Evolutionary conservation across 1,140 invertebrate species (phyloP), one percentile per base, ranked within the genome.

Genomic region (Asbolus verrucosus): DNA sequence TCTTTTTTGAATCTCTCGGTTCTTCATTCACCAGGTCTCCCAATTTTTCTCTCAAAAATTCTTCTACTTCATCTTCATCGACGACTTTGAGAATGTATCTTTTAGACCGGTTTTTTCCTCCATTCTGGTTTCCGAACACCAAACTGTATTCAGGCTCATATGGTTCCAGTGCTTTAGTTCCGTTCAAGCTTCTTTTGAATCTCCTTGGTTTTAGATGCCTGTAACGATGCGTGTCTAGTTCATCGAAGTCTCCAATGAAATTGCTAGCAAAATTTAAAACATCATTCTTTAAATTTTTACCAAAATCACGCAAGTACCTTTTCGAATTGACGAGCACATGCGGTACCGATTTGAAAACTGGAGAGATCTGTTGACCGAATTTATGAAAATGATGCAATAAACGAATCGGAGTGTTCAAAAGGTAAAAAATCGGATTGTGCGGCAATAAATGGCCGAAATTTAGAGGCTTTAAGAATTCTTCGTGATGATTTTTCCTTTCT

Each of bases 11-110:
- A 21, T 27, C 21, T 24, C 27, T 24, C 24, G 9, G 46, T 65
- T 15, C 31, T 70, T 38, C n/a, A n/a, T n/a, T 69, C n/a, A 76
- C 68, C 31, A 13, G 75, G 21, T 24, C 70, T 69, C 9, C 71
- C 43, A 6, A 67, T 24, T 67, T 67, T 3, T 67, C 65, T 9
- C 50, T 21, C 9, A 67, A 15, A 14, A 67, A 67, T 4, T 54
- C 43, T 2, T 67, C 38, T 24, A 67, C 41, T 38, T 67, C 65
- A n/a, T 67, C 50, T 15, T 67, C 65, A 16, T 67, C 65, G 8
- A 67, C 65, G 0, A 59, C 41, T 39, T 67, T 67, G 3, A 67
- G 16, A 16, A 67, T 54, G 15, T 54, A 67, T 19, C 65, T 21
- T 16, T 21, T 60, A 15, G 18, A 30, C 11, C 30, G 21, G n/a